Conservation (phyloP, 2,113 vertebrate genomes). For the Gambusia holbrooki region DNA sequence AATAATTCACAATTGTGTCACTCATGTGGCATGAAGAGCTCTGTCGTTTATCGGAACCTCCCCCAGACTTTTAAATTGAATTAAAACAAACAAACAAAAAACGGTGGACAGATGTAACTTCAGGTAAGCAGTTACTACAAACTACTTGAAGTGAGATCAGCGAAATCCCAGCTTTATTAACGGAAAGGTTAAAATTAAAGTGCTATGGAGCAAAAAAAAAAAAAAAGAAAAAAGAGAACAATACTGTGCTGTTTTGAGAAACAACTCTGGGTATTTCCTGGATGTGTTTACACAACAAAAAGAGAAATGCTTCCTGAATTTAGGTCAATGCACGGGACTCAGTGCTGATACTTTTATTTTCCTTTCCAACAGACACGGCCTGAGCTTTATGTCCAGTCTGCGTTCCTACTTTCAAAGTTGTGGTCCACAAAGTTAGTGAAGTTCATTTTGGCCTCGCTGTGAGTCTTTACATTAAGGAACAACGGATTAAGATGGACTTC, state of each 20-base stretch:
- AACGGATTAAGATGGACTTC: not conserved
- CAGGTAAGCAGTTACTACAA: not conserved
- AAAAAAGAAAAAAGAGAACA: not conserved
- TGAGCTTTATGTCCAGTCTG: not conserved
- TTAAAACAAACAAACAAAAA: not conserved
- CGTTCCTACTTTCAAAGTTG: not conserved
- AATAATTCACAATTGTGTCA: no score
- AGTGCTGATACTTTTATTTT: not conserved
- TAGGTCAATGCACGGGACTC: not conserved
- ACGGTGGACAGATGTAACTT: not conserved
- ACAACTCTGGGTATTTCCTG: slow-evolving; percentile 27
- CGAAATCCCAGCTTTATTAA: not conserved
- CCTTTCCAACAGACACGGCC: not conserved
- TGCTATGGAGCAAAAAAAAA: not conserved
- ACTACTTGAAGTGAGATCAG: not conserved
- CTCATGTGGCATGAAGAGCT: no score
- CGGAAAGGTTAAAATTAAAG: not conserved
- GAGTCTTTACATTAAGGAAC: not conserved
- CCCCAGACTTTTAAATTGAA: not conserved
- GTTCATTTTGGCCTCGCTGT: not conserved
- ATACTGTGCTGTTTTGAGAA: not conserved
- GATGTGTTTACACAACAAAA: slow-evolving; percentile 6
- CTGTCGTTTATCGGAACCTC: not conserved
- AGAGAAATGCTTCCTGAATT: slow-evolving; percentile 22
- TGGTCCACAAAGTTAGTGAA: not conserved